Conservation (phyloP, 2,797 vertebrate genomes). For the Furcifer pardalis region DNA sequence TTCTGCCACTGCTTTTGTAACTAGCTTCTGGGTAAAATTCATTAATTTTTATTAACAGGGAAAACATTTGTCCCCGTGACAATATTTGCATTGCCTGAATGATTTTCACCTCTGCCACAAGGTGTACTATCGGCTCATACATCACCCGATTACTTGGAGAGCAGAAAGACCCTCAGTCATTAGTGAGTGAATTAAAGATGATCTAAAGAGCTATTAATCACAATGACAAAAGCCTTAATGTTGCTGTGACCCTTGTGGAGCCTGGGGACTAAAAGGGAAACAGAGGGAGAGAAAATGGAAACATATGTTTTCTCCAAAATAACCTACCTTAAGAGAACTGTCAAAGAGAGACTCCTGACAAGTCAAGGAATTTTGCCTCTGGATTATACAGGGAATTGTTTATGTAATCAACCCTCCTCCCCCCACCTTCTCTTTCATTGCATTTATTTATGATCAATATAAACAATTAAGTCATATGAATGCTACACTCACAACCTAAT, state of each 20-base stretch:
- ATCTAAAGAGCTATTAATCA: slow-evolving; percentile 99
- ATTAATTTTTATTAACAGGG: slow-evolving; percentile 96
- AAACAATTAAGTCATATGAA: slow-evolving; percentile 57
- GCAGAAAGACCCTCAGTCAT: slow-evolving; percentile 96
- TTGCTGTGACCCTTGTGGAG: slow-evolving; percentile 95
- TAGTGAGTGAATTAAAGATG: slow-evolving; percentile 99
- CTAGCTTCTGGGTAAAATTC: slow-evolving; percentile 87
- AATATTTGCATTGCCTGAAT: slow-evolving; percentile 98
- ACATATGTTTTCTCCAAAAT: slow-evolving; percentile 98
- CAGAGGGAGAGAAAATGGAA: slow-evolving; percentile 93
- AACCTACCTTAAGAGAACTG: slow-evolving; percentile 95
- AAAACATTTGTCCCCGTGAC: slow-evolving; percentile 92
- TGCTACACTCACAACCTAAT: slow-evolving; percentile 42
- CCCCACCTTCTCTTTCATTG: slow-evolving; percentile 44
- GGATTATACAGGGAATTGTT: slow-evolving; percentile 60
- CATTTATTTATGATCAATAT: slow-evolving; percentile 47
- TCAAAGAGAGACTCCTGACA: slow-evolving; percentile 79
- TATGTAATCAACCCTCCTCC: slow-evolving; percentile 32
- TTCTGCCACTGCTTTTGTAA: slow-evolving; percentile 76
- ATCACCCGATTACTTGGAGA: slow-evolving; percentile 99
- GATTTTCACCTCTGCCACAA: slow-evolving; percentile 99
- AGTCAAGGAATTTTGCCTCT: slow-evolving; percentile 77
- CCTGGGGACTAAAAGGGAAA: slow-evolving; percentile 89
- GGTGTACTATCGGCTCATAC: slow-evolving; percentile 97
- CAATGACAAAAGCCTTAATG: slow-evolving; percentile 99